Evolutionary conservation across 92 coral and sea anemone species (phyloP), one percentile per base, ranked within the genome.

Genomic region (Diadumene lineata): DNA sequence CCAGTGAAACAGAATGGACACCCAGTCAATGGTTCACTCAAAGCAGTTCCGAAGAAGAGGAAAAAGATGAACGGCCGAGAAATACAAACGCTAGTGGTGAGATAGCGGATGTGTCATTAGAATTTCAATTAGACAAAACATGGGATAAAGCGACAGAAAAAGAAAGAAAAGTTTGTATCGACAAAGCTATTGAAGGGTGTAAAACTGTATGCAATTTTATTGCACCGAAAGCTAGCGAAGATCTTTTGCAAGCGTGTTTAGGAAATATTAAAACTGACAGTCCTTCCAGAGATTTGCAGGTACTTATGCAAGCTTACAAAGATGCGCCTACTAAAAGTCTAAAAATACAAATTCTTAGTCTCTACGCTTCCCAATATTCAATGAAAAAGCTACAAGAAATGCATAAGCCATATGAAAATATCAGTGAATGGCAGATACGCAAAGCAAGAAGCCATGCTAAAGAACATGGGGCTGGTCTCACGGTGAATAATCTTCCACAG

Each of bases 261-360:
- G 15, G 68, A 62, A 63, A 75, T n/a, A 17, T 38, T 7, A 13
- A 38, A 13, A 4, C 6, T 38, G 17, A n/a, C n/a, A n/a, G 27
- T 66, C 2, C 66, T 19, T 78, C 85, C 68, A 46, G 33, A 27
- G 94, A 89, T 51, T 56, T 85, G 17, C 43, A 62, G 0, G 67
- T 60, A 4, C 71, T 85, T 7, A 79, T 89, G 84, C 70, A 77
- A 7, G 84, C 93, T 15, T 80, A 84, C 50, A 75, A 82, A 48
- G 85, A 87, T 48, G 83, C 86, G 19, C 86, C 88, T 15, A 17
- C 86, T 31, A 87, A 84, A 78, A 67, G 63, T 34, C 76, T 75
- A 27, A 88, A 88, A 73, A 29, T 68, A 17, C 89, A 88, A 56
- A 88, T 88, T 56, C 76, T 84, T 23, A 88, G 93, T 67, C 79